Evolutionary conservation across 2,797 vertebrate genomes (phyloP).

Genomic region (Emys orbicularis): DNA sequence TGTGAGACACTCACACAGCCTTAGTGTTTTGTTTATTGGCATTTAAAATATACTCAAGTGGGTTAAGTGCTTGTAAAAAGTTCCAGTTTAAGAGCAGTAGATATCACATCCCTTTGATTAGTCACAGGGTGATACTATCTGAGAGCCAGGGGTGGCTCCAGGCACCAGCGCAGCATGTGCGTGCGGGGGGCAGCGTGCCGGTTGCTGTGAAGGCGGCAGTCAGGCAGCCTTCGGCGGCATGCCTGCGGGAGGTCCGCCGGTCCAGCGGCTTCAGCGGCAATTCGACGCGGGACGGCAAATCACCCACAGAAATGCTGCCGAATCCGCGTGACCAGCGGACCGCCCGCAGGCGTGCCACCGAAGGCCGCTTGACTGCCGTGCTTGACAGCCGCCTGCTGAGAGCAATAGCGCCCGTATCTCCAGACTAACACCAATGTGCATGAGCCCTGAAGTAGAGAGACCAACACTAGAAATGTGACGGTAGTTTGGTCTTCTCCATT

Average conservation of each 20-base stretch:
- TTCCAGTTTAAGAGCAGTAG: not conserved
- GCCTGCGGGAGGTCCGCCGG: too few species aligned
- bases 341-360: too few species aligned
- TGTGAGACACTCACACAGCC: not conserved
- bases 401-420: not conserved
- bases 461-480: not conserved
- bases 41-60: not conserved
- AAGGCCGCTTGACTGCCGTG: too few species aligned
- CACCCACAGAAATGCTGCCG: too few species aligned
- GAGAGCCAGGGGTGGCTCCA: not conserved
- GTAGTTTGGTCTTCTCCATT: not conserved
- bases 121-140: not conserved
- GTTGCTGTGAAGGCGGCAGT: too few species aligned
- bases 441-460: not conserved
- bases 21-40: not conserved
- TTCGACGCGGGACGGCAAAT: too few species aligned
- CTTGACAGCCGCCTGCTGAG: too few species aligned
- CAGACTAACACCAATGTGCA: not conserved
- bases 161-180: too few species aligned
- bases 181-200: too few species aligned
- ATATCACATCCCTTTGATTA: not conserved
- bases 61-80: not conserved
- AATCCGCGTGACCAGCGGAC: too few species aligned
- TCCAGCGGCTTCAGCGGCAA: too few species aligned
- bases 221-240: too few species aligned